Conservation (phyloP, 2,888 invertebrate species). For the Pollenia angustigena region DNA sequence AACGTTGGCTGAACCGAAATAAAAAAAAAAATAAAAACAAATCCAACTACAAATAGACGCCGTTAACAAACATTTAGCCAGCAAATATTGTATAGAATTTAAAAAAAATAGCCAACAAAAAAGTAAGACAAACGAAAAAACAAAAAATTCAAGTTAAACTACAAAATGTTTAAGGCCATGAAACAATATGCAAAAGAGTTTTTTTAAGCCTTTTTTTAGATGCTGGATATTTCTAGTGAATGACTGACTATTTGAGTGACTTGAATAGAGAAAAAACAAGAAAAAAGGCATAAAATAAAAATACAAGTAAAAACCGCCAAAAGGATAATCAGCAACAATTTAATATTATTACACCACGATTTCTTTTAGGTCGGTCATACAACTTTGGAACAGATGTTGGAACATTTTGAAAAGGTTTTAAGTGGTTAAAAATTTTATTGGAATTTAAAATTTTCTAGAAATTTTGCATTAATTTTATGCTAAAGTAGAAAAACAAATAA, state of each 20-base stretch:
- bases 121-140: neutral
- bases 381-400: conserved; percentile 8
- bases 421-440: too few relatives aligned
- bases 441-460: neutral
- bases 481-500: neutral
- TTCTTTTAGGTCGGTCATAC: conserved; percentile 41
- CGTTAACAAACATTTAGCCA: conserved; percentile 63
- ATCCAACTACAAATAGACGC: conserved; percentile 67
- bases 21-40: neutral
- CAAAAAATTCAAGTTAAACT: conserved; percentile 42
- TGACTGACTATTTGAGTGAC: conserved; percentile 62
- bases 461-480: neutral
- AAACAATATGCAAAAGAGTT: conserved; percentile 70
- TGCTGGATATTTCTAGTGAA: conserved; percentile 53
- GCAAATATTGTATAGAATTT: conserved; percentile 46
- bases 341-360: conserved; percentile 84
- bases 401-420: neutral
- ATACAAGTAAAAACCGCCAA: conserved; percentile 78
- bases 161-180: conserved; percentile 67
- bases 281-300: conserved; percentile 27
- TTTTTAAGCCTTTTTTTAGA: conserved; percentile 34
- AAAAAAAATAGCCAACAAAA: conserved; percentile 47
- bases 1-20: conserved; percentile 16
- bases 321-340: conserved; percentile 84
- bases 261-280: conserved; percentile 44